phyloP scores from a whole-genome alignment of 1,140 invertebrate genomes.

The Hylaeus volcanicus region DNA sequence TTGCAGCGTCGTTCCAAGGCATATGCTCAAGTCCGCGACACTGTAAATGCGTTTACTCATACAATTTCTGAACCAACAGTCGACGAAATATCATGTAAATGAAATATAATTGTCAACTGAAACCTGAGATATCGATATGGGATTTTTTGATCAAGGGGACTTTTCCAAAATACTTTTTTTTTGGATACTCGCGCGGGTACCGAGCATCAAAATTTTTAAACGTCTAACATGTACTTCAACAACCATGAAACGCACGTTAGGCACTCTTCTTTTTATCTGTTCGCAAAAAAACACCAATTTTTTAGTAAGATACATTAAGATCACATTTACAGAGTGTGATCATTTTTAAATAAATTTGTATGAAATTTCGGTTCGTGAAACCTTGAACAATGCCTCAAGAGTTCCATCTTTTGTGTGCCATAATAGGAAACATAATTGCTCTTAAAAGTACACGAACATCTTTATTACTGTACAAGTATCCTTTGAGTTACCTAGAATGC shows the following conservation, averaged over 20 bases:
- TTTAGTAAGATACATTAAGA: background rate
- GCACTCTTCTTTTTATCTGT: constrained; percentile 30
- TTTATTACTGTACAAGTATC: background rate
- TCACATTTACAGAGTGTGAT: constrained; percentile 5
- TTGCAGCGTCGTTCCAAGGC: constrained; percentile 97
- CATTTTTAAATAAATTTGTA: background rate
- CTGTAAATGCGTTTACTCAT: constrained; percentile 80
- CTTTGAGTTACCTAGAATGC: constrained; percentile 89
- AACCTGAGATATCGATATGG: constrained; percentile 36
- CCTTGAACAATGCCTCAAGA: background rate
- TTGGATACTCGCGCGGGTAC: constrained; percentile 8
- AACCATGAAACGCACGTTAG: constrained; percentile 20
- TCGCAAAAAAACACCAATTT: constrained; percentile 27
- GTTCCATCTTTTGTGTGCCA: background rate
- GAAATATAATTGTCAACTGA: constrained; percentile 39
- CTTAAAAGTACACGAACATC: background rate
- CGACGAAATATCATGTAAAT: background rate
- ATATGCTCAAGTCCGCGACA: constrained; percentile 94
- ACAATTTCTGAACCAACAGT: background rate
- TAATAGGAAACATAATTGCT: background rate
- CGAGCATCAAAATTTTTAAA: constrained; percentile 14
- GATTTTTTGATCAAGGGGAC: constrained; percentile 19
- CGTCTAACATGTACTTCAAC: constrained; percentile 31
- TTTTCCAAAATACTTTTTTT: constrained; percentile 28
- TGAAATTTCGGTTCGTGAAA: background rate